Evolutionary conservation across 2,888 invertebrate genomes (phyloP), one percentile per base, ranked within the genome.

Genomic region (Hypomecis atomaria): DNA sequence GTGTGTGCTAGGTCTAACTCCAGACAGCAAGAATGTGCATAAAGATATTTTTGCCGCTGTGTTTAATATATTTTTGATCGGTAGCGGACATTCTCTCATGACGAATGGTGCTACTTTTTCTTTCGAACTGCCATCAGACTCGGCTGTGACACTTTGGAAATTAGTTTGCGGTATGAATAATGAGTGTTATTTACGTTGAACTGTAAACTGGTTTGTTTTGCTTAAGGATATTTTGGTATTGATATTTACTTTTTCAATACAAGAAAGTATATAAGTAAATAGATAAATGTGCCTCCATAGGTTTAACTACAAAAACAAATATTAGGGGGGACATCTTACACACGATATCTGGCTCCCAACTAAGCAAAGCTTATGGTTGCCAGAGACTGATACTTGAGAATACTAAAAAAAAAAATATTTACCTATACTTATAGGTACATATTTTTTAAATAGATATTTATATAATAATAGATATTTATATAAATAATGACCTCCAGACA

Each of bases 111-210:
- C 56, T 69, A 72, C 71, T 78, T 75, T 78, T 74, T 75, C 77
- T 74, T 75, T 72, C 65, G 66, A 76, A 77, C 69, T 71, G 54
- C 47, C 66, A 62, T 71, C 74, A 73, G 71, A 75, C 67, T 77
- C 71, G 65, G 72, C 71, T 65, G 73, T 80, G 85, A 85, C 82
- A 84, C 80, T 82, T 84, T 71, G 72, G 69, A 82, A 85, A 85
- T 85, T 84, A 79, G 80, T 83, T 82, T 78, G 65, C 71, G 69
- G 65, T 66, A 73, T 79, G 78, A 83, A 79, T 82, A 81, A 84
- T 82, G 73, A 73, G 66, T 69, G 63, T 72, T 64, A 67, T 66
- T 65, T 56, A 54, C 69, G 64, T 49, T 62, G 43, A 36, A 42
- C 58, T 53, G 37, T 10, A 59, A 53, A 52, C 52, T 36, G 36